A percentile compares a stretch with the other conserved stretches of the same genome.
These are phyloP conservation scores for Drosophila cognata DNA, from an alignment of 2,888 invertebrate genomes.

Conservation along the genomic window DNA sequence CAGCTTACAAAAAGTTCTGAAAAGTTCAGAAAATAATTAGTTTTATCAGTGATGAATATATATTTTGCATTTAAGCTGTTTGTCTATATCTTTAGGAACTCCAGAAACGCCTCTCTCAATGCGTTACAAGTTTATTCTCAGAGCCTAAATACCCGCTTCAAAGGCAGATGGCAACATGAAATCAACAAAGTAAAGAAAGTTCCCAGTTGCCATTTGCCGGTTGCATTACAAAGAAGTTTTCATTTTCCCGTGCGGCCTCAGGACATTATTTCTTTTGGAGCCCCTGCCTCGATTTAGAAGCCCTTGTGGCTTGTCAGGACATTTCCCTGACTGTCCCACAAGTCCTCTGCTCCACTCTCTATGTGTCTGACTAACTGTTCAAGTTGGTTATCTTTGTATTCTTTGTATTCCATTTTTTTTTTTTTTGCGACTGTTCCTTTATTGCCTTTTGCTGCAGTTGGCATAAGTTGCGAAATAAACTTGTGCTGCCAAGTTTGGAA, in stretches of 20 bases:
- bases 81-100: background rate
- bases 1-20: too few species aligned
- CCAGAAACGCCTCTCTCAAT: background rate
- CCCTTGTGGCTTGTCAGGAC: constrained; percentile 61
- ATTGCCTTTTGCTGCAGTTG: constrained; percentile 56
- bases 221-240: constrained; percentile 76
- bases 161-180: background rate
- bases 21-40: too few species aligned
- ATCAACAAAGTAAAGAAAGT: constrained; percentile 25
- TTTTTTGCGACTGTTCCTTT: constrained; percentile 22
- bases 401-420: constrained; percentile 11
- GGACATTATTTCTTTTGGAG: constrained; percentile 71
- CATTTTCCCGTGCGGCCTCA: constrained; percentile 73
- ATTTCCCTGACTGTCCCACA: constrained; percentile 56
- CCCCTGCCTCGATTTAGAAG: constrained; percentile 51
- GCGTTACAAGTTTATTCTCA: background rate
- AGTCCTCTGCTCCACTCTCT: constrained; percentile 5
- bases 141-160: constrained; percentile 1
- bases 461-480: constrained; percentile 55
- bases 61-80: background rate
- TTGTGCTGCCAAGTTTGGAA: constrained; percentile 55
- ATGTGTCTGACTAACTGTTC: constrained; percentile 8
- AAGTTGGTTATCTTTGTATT: constrained; percentile 32
- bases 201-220: constrained; percentile 49
- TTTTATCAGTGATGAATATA: too few species aligned